Evolutionary conservation across 2,888 invertebrate species (phyloP), one percentile per base, ranked within the genome.

Genomic region (Macropis europaea): DNA sequence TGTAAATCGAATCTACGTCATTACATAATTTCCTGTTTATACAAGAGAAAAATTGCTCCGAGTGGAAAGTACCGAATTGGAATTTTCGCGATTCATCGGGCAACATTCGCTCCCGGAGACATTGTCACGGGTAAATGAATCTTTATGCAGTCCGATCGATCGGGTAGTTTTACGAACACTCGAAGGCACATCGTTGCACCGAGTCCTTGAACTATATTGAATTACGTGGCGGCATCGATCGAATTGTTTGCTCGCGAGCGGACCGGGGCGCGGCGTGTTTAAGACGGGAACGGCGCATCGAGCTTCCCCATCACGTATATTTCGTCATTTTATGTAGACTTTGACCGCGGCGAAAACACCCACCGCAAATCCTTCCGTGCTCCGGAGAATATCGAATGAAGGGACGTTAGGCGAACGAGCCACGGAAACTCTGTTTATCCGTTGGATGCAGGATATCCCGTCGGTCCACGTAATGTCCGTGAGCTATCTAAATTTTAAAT

Each of bases 401-500:
- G 59, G 15, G 2, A 34, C 47, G 53, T 47, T 60, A 45, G 42
- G 34, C 42, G 60, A 62, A 50, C 50, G 38, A 62, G 19, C 57
- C 45, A 13, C 24, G 13, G 38, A 15, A 32, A 34, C 45, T 17
- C 56, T 71, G 64, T 80, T 80, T 81, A 81, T 76, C 68, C 70
- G 26, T 13, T 19, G 47, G 52, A 52, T 56, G 43, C 45, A 28
- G 40, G 62, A 34, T 76, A 73, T 62, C 48, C 63, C 52, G 50
- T 38, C 26, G 32, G 50, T 32, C 36, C 11, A 40, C 62, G 64
- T 66, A 73, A 76, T 53, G 64, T 66, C 57, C 74, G 34, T 32
- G 28, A 19, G 52, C 54, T 45, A 77, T 77, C 70, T 79, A 77
- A 75, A 77, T 79, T 80, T 79, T 79, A 77, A 79, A 79, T 79